phyloP scores from a whole-genome alignment of 1,140 invertebrate genomes.

The Trichoplusia ni region DNA sequence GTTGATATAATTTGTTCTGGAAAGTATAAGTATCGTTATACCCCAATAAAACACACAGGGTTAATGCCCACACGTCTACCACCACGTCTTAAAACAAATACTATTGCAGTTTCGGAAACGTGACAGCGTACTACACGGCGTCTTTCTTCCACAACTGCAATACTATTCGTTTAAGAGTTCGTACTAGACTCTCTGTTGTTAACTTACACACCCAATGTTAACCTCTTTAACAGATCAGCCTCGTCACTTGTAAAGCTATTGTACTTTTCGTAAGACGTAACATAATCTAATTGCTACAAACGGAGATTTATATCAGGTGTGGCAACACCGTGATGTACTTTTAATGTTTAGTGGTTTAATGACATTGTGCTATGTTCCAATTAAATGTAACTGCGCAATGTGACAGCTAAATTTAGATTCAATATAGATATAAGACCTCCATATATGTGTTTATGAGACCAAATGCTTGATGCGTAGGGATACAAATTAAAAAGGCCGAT shows the following conservation, averaged over 20 bases:
- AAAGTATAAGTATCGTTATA: too few relatives aligned
- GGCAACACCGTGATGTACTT: slow-evolving; percentile 53
- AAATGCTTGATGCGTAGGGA: too few relatives aligned
- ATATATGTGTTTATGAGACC: background rate
- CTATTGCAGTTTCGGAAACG: too few relatives aligned
- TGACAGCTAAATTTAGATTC: background rate
- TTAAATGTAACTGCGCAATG: slow-evolving; percentile 6
- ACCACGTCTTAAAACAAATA: too few relatives aligned
- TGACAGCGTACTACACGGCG: too few relatives aligned
- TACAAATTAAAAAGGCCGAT: too few relatives aligned
- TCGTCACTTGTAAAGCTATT: slow-evolving; percentile 54
- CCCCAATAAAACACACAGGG: too few relatives aligned
- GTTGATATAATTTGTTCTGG: too few relatives aligned
- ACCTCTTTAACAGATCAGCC: slow-evolving; percentile 44
- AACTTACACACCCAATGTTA: background rate
- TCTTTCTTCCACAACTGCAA: too few relatives aligned
- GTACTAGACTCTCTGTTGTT: too few relatives aligned
- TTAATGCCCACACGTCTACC: too few relatives aligned
- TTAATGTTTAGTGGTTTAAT: slow-evolving; percentile 34
- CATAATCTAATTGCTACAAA: slow-evolving; percentile 63
- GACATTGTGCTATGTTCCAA: slow-evolving; percentile 12
- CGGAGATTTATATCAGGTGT: slow-evolving; percentile 65
- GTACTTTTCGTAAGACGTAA: slow-evolving; percentile 70
- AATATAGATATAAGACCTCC: background rate
- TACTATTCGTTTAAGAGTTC: too few relatives aligned